Evolutionary conservation across 2,797 vertebrate genomes (phyloP).

Genomic region (Dendrocincla tyrannina): DNA sequence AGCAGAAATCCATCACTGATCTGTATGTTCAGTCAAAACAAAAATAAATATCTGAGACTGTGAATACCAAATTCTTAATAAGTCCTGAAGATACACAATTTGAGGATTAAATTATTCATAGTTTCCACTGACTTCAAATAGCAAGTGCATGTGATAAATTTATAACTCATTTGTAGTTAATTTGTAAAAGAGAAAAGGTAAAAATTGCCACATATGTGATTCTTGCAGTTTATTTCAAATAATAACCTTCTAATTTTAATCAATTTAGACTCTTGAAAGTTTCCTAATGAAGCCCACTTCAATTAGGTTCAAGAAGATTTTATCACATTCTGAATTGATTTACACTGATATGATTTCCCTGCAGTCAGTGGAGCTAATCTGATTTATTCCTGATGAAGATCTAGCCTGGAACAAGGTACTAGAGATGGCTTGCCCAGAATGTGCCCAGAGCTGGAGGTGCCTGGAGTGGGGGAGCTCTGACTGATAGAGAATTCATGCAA

Average conservation of each 20-base stretch:
- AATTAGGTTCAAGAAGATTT: conserved; percentile 25
- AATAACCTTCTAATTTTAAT: background rate
- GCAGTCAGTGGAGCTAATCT: background rate
- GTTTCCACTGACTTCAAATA: conserved; percentile 19
- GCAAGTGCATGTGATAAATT: conserved; percentile 9
- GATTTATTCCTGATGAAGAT: background rate
- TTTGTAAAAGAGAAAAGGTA: background rate
- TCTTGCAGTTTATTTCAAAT: conserved; percentile 3
- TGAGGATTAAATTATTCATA: conserved; percentile 45
- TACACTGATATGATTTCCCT: conserved; percentile 1
- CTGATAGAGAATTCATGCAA: background rate
- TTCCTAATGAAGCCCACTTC: conserved; percentile 21
- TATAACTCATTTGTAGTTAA: conserved; percentile 6
- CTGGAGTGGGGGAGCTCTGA: background rate
- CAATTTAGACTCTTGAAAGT: background rate
- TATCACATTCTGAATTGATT: conserved; percentile 2
- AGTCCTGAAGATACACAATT: conserved; percentile 12
- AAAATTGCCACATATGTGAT: background rate
- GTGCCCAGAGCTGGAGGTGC: background rate
- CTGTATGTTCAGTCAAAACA: conserved; percentile 59
- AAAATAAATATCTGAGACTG: conserved; percentile 46
- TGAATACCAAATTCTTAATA: conserved; percentile 34
- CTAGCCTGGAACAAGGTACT: background rate
- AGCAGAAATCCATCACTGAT: conserved; percentile 65
- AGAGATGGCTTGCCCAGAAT: background rate